Evolutionary conservation across 1,140 invertebrate species (phyloP).

Genomic region (Zaprionus ghesquierei): DNA sequence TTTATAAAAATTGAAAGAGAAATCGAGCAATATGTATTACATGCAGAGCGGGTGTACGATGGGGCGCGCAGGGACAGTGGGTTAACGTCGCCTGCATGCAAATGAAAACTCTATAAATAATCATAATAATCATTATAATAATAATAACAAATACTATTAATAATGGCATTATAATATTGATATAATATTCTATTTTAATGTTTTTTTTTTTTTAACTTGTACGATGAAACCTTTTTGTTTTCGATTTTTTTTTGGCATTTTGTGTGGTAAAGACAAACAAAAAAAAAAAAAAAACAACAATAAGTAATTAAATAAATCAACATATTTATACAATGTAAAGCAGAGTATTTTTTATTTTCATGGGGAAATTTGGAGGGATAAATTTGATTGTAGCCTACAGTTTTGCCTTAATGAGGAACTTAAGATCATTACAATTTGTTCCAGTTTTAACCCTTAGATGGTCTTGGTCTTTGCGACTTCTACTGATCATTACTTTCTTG

Average conservation of each 20-base stretch:
- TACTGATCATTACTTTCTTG: too few relatives aligned
- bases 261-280: slow-evolving; percentile 49
- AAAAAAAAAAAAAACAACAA: too few relatives aligned
- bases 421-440: too few relatives aligned
- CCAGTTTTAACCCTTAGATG: too few relatives aligned
- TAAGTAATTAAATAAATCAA: slow-evolving; percentile 71
- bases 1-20: background rate
- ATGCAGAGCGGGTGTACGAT: slow-evolving; percentile 13
- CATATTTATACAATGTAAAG: slow-evolving; percentile 77
- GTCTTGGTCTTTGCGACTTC: too few relatives aligned
- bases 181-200: slow-evolving; percentile 47
- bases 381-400: too few relatives aligned
- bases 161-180: slow-evolving; percentile 12
- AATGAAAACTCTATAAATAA: slow-evolving; percentile 26
- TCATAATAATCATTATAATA: slow-evolving; percentile 28
- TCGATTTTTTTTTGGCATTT: slow-evolving; percentile 41
- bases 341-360: slow-evolving; percentile 1
- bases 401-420: too few relatives aligned
- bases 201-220: slow-evolving; percentile 49
- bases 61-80: background rate
- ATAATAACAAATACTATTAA: slow-evolving; percentile 15
- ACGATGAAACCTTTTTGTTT: slow-evolving; percentile 32
- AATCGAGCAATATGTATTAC: slow-evolving; percentile 49
- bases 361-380: background rate
- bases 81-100: slow-evolving; percentile 21